phyloP scores from a whole-genome alignment of 2,113 vertebrate genomes.

The Pavo muticus region DNA sequence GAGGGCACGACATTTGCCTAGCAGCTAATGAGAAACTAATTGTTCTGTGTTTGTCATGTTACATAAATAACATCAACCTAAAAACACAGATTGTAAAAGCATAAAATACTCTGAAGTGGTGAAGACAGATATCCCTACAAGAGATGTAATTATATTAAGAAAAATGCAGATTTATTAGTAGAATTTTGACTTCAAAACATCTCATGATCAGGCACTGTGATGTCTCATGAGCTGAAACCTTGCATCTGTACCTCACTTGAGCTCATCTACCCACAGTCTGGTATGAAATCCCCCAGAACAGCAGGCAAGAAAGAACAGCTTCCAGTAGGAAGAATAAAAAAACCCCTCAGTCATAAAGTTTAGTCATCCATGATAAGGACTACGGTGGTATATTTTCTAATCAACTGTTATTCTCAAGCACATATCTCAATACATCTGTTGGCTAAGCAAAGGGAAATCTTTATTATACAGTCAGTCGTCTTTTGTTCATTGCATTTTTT shows the following conservation, averaged over 20 bases:
- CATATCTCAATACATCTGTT: neutral
- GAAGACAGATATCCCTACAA: neutral
- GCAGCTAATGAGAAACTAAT: slow-evolving; percentile 39
- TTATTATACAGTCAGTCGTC: neutral
- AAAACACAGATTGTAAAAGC: slow-evolving; percentile 10
- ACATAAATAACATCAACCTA: neutral
- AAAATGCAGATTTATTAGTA: neutral
- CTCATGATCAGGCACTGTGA: neutral
- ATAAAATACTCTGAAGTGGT: neutral
- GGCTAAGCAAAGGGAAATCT: neutral
- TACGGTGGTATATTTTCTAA: neutral
- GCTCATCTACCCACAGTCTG: neutral
- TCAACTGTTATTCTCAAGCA: neutral
- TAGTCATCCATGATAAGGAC: neutral
- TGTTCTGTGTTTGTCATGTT: slow-evolving; percentile 20
- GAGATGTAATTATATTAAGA: neutral
- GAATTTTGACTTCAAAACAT: neutral
- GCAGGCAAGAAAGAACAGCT: neutral
- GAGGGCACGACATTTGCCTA: slow-evolving; percentile 29
- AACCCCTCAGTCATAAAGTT: neutral
- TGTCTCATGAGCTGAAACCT: neutral
- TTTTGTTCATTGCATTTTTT: neutral
- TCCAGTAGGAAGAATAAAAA: neutral
- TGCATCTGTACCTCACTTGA: neutral
- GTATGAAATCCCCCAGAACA: neutral